Evolutionary conservation across 2,797 vertebrate species (phyloP), one percentile per base, ranked within the genome.

Genomic region (Rhabdomys pumilio): DNA sequence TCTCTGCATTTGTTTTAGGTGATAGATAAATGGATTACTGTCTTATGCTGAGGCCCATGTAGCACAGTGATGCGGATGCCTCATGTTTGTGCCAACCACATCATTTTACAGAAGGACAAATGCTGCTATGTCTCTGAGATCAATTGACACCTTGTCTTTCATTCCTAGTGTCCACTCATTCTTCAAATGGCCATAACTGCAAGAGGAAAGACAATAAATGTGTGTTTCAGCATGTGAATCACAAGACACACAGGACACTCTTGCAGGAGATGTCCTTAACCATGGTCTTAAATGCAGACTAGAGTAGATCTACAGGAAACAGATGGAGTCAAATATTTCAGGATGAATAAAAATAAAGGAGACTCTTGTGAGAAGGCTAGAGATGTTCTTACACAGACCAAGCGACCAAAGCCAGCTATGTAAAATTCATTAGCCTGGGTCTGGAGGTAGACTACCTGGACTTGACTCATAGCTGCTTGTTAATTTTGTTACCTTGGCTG

Each of bases 131-230:
- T 50, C 47, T 90, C 31, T 15, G 75, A 57, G 69, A 89, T 31
- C 55, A 57, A 75, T 15, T 86, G 85, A 90, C 73, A 69, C 0
- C 14, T 14, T 75, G 22, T 10, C 53, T 6, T 89, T 55, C 13
- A 24, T 17, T 80, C 4, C 29, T 59, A 38, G 50, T 85, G 87
- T 89, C 77, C n/a, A 24, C 76, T 81, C n/a, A 50, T 41, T 69
- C 31, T 24, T 93, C 81, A 85, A 95, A 90, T 89, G 34, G 44
- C 73, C 65, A 84, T 53, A 72, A 84, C 38, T 38, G 61, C 22
- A 67, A 95, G 41, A 76, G 79, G 96, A 80, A 65, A 80, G 72
- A 87, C 72, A n/a, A 81, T 20, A 76, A 92, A 22, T 85, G 34
- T 67, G 12, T 50, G 73, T 22, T 34, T 31, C 67, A 50, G 61